Evolutionary conservation across 2,113 vertebrate genomes (phyloP).

Genomic region (Cygnus atratus): DNA sequence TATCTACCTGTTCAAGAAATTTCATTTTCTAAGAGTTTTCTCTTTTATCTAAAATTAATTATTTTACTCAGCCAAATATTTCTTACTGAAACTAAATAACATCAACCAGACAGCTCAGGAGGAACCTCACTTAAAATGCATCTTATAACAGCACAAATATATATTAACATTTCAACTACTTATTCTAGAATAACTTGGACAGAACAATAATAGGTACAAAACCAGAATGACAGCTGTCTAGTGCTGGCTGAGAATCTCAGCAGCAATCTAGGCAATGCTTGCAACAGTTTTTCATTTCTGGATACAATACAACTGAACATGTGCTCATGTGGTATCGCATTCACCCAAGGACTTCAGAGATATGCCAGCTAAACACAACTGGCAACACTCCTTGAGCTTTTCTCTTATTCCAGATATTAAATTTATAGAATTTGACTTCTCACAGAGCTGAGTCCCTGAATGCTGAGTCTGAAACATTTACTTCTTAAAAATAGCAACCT

Average conservation of each 20-base stretch:
- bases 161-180: neutral
- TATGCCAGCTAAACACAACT: constrained; percentile 14
- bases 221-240: neutral
- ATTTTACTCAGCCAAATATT: neutral
- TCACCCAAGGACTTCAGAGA: neutral
- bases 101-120: neutral
- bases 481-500: constrained; percentile 52
- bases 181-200: neutral
- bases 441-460: constrained; percentile 6
- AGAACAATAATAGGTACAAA: neutral
- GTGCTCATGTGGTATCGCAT: neutral
- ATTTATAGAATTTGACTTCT: constrained; percentile 34
- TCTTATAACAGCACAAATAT: neutral
- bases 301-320: neutral
- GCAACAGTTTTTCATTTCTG: constrained; percentile 31
- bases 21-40: neutral
- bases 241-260: neutral
- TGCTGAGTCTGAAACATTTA: constrained; percentile 4
- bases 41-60: neutral
- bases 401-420: constrained; percentile 18
- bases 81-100: neutral
- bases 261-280: neutral
- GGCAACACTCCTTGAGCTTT: constrained; percentile 24
- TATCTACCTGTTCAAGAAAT: neutral
- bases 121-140: neutral